Conservation (phyloP, 1,140 invertebrate genomes). For the Dendroctonus valens region DNA sequence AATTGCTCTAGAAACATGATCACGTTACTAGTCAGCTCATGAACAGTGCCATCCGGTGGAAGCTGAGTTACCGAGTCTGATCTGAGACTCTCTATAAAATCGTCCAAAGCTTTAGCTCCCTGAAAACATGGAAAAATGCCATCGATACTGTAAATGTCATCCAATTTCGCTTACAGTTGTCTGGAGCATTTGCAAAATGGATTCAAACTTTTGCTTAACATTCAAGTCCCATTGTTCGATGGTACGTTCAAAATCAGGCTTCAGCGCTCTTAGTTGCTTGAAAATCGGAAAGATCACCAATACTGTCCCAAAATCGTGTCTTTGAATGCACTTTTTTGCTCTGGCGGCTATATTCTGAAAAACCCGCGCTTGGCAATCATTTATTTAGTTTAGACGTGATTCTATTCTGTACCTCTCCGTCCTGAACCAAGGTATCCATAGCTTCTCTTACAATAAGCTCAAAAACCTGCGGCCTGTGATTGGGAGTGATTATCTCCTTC, state of each 20-base stretch:
- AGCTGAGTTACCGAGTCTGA: conserved; percentile 79
- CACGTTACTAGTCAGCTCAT: conserved; percentile 92
- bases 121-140: conserved; percentile 44
- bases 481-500: conserved; percentile 77
- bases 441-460: conserved; percentile 81
- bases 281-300: conserved; percentile 84
- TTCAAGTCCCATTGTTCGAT: conserved; percentile 71
- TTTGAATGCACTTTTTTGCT: conserved; percentile 75
- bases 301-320: conserved; percentile 81
- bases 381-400: background rate
- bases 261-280: conserved; percentile 75
- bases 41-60: conserved; percentile 94
- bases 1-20: conserved; percentile 85
- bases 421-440: conserved; percentile 79
- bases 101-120: conserved; percentile 87
- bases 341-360: conserved; percentile 68
- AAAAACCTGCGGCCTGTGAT: conserved; percentile 79
- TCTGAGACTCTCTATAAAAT: conserved; percentile 88
- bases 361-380: conserved; percentile 12
- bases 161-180: conserved; percentile 59
- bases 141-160: too few species aligned
- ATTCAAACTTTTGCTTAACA: conserved; percentile 69
- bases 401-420: conserved; percentile 68
- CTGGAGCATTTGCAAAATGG: conserved; percentile 72
- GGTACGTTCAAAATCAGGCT: conserved; percentile 81